A percentile compares a stretch with the other conserved stretches of the same genome.
These are phyloP conservation scores for Euplagia quadripunctaria DNA, from an alignment of 2,888 invertebrate species.

Conservation along the genomic window DNA sequence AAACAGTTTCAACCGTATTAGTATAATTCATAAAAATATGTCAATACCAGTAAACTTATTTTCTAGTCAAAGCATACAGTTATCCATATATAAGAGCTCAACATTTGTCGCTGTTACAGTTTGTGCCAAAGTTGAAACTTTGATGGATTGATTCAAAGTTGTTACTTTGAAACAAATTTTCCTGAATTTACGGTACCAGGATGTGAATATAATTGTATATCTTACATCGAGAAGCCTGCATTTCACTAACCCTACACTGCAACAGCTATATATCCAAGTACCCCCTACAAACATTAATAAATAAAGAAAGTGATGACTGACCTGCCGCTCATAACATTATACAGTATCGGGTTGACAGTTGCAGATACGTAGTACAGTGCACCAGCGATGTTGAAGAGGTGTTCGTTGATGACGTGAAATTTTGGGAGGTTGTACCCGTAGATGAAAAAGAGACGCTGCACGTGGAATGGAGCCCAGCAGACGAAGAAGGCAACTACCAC, in stretches of 20 bases:
- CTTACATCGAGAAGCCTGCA: background rate
- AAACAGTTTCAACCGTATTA: background rate
- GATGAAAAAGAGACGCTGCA: conserved; percentile 94
- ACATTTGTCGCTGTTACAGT: too few species aligned
- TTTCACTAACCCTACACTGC: background rate
- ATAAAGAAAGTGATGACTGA: conserved; percentile 33
- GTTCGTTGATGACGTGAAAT: conserved; percentile 90
- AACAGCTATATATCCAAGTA: too few species aligned
- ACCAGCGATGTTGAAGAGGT: conserved; percentile 94
- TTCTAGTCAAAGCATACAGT: too few species aligned
- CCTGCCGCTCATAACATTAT: conserved; percentile 92
- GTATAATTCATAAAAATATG: background rate
- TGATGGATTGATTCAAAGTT: background rate
- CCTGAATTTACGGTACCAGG: background rate
- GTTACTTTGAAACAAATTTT: background rate
- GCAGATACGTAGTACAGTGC: conserved; percentile 94
- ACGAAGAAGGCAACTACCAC: conserved; percentile 98
- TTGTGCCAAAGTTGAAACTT: too few species aligned
- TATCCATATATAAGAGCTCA: too few species aligned
- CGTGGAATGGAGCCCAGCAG: conserved; percentile 98
- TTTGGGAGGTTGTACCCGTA: conserved; percentile 89
- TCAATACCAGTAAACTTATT: too few species aligned
- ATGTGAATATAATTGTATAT: background rate
- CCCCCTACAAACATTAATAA: background rate
- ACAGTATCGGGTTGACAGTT: conserved; percentile 95